Evolutionary conservation across 2,797 vertebrate genomes (phyloP), one percentile per base, ranked within the genome.

Genomic region (Enteromius viviparus): DNA sequence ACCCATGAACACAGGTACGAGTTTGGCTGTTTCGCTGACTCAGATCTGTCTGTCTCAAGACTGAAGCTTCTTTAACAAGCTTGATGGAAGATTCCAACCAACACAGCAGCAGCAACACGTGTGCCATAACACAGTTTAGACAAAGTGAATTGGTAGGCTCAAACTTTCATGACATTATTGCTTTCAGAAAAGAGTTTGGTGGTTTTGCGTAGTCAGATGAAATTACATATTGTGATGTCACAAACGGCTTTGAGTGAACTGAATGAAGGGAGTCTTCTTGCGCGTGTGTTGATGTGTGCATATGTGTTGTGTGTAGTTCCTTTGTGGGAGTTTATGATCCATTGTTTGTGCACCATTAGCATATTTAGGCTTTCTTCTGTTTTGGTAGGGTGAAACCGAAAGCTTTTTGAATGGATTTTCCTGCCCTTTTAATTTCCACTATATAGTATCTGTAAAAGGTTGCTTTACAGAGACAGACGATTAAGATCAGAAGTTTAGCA

Each of bases 1-100:
- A 84, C 19, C 77, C 76, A 64, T 8, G 72, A n/a, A 19, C 26
- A 64, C 74, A 90, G 86, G 85, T 87, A 87, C 84, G 76, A 68
- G 47, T 62, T 70, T 9, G 15, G 3, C 23, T 84, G 75, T 87
- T 88, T 84, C 74, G 79, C 85, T 94, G 93, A 94, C 90, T 93
- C 92, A 94, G 83, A 88, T 62, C 68, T 55, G 45, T 26, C 34
- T 78, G 37, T 45, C 40, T 55, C 19, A 32, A 34, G 26, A 68
- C 45, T 68, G 9, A 55, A 84, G 21, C 42, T 68, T 49, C n/a
- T 60, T 37, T 71, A 77, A 51, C 12, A 49, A 26, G 60, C 77
- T 75, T 45, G 75, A 14, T 85, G 87, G 87, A 87, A 88, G 62
- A 75, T 88, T 88, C 86, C 86, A 60, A 65, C 7, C 55, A 26